Conservation (phyloP, 2,797 vertebrate genomes). For the Anniella stebbinsi region DNA sequence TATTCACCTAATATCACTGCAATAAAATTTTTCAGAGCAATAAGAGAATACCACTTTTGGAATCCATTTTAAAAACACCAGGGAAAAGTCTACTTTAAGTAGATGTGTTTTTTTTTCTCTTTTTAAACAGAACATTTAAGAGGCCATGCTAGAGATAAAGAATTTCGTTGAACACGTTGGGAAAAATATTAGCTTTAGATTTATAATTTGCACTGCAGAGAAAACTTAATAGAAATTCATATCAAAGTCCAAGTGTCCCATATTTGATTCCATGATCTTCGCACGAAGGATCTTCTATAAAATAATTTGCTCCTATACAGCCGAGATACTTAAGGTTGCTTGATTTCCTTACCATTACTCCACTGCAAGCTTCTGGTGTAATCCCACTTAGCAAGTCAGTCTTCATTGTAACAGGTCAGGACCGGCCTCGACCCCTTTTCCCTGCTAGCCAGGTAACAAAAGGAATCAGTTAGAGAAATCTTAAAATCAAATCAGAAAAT, state of each 20-base stretch:
- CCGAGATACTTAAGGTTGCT: conserved; percentile 90
- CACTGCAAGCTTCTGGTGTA: conserved; percentile 90
- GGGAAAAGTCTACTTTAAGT: conserved; percentile 86
- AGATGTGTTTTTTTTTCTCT: conserved; percentile 78
- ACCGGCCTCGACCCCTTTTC: conserved; percentile 93
- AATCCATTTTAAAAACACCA: conserved; percentile 80
- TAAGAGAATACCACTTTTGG: conserved; percentile 84
- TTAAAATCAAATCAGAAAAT: conserved; percentile 82
- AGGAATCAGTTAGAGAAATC: conserved; percentile 95
- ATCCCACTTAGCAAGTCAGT: conserved; percentile 94
- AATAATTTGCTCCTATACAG: conserved; percentile 92
- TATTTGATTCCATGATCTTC: conserved; percentile 89
- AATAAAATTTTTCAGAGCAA: conserved; percentile 81
- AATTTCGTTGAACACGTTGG: conserved; percentile 85
- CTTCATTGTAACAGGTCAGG: conserved; percentile 96
- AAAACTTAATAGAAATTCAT: conserved; percentile 90
- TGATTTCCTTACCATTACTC: conserved; percentile 95
- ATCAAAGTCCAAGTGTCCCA: conserved; percentile 88
- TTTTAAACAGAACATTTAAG: conserved; percentile 85
- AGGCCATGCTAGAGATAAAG: conserved; percentile 87
- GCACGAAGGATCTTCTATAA: conserved; percentile 86
- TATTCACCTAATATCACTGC: conserved; percentile 81
- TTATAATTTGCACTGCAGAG: conserved; percentile 90
- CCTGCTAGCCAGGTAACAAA: conserved; percentile 99
- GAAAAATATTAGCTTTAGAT: conserved; percentile 87